Percentiles rank a stretch among this genome's conserved stretches.
phyloP scores from a whole-genome alignment of 2,888 invertebrate species.

The Gerris lacustris region DNA sequence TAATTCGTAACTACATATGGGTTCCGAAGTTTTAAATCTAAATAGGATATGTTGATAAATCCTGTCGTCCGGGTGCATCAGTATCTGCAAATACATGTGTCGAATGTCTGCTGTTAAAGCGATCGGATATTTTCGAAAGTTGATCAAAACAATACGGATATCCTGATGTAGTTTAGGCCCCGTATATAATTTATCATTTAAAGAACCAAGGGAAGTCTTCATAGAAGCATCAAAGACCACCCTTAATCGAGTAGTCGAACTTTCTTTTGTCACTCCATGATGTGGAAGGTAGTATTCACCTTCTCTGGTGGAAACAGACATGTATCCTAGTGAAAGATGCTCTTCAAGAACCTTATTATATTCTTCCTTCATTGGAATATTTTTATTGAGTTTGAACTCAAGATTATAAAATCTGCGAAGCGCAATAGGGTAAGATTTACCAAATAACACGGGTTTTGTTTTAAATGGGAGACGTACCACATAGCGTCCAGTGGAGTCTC shows the following conservation, averaged over 20 bases:
- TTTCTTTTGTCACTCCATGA: not conserved
- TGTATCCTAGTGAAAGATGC: not conserved
- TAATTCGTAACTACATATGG: not conserved
- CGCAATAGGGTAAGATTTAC: not conserved
- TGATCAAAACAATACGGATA: not conserved
- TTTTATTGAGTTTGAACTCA: not conserved
- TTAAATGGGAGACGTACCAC: not conserved
- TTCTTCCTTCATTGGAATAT: not conserved
- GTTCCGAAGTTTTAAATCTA: not conserved
- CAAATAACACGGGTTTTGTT: not conserved
- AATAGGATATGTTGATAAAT: not conserved
- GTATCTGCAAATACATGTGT: not conserved
- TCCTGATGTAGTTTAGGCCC: not conserved
- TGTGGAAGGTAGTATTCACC: not conserved
- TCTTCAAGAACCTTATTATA: not conserved
- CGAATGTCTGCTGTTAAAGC: not conserved
- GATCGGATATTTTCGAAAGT: not conserved
- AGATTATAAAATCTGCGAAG: constrained; percentile 4
- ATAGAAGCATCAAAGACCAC: not conserved
- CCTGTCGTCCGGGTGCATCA: not conserved
- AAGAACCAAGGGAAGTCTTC: not conserved
- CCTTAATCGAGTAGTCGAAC: not conserved
- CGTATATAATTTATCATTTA: not conserved
- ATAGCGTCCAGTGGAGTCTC: constrained; percentile 4
- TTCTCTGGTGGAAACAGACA: not conserved